Percentiles rank a stretch among this genome's conserved stretches.
phyloP scores from a whole-genome alignment of 1,140 invertebrate genomes.

The Bombus pyrosoma region DNA sequence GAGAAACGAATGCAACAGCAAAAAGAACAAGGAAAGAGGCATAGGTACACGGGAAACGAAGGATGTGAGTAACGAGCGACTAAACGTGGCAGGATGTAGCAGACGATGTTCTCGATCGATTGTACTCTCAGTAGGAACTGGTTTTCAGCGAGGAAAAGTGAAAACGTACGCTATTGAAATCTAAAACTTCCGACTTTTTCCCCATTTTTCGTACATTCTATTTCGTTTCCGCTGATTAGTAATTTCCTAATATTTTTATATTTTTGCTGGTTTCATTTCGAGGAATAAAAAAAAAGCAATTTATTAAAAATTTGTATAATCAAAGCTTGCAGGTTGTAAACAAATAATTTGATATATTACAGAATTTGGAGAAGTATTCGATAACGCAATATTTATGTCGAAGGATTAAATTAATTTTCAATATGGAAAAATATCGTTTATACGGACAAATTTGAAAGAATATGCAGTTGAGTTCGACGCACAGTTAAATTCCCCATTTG shows the following conservation, averaged over 20 bases:
- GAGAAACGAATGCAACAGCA: neutral
- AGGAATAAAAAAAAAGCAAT: too few species aligned
- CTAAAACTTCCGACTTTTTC: neutral
- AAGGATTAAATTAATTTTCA: neutral
- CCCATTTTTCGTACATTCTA: neutral
- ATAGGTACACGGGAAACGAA: neutral
- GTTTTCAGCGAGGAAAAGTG: slow-evolving; percentile 47
- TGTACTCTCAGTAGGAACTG: slow-evolving; percentile 39
- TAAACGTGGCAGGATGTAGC: slow-evolving; percentile 27
- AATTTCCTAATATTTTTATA: neutral
- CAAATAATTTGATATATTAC: too few species aligned
- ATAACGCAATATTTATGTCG: neutral
- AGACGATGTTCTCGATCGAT: slow-evolving; percentile 7
- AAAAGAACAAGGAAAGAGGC: neutral
- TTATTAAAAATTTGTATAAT: too few species aligned
- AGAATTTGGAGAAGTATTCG: too few species aligned
- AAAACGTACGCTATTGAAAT: slow-evolving; percentile 2
- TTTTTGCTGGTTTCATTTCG: too few species aligned
- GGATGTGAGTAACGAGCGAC: slow-evolving; percentile 53
- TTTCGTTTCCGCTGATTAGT: neutral
- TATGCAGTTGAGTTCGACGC: neutral
- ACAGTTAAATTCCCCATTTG: neutral
- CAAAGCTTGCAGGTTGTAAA: too few species aligned
- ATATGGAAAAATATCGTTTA: neutral
- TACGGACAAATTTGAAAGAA: neutral